Conservation (phyloP, 92 coral and sea anemone species). For the Parazoanthus swiftii region DNA sequence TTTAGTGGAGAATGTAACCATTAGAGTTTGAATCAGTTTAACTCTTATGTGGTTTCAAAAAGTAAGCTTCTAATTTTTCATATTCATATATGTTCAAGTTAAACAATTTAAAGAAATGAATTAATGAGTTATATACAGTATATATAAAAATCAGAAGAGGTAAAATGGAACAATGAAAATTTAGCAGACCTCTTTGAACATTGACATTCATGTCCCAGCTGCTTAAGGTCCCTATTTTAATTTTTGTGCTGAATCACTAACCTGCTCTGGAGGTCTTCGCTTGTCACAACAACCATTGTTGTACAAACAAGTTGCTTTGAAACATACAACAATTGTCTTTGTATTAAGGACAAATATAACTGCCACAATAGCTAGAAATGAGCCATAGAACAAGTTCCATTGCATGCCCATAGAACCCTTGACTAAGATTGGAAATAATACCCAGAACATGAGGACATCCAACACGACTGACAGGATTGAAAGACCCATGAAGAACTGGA, state of each 20-base stretch:
- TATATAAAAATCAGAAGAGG: too few species aligned
- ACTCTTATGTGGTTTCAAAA: too few species aligned
- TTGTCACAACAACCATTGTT: constrained; percentile 59
- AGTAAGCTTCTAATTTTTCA: too few species aligned
- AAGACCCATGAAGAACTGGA: constrained; percentile 63
- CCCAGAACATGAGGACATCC: constrained; percentile 67
- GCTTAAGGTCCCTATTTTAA: too few species aligned
- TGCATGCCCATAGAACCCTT: constrained; percentile 46
- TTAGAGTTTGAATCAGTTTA: too few species aligned
- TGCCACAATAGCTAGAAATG: constrained; percentile 69
- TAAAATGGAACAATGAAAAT: too few species aligned
- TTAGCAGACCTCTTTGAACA: too few species aligned
- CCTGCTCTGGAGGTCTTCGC: constrained; percentile 66
- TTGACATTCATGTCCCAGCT: too few species aligned
- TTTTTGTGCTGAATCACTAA: not conserved
- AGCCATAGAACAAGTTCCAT: constrained; percentile 80
- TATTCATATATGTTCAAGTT: too few species aligned
- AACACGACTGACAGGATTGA: constrained; percentile 52
- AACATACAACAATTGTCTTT: constrained; percentile 65
- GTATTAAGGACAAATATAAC: constrained; percentile 65
- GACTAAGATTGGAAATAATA: constrained; percentile 57
- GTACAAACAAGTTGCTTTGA: constrained; percentile 66
- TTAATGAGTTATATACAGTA: too few species aligned
- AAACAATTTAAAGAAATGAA: too few species aligned
- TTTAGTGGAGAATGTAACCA: too few species aligned